Base-by-base conservation (phyloP, 2,888 invertebrate species). In the Tinea trinotella region DNA sequence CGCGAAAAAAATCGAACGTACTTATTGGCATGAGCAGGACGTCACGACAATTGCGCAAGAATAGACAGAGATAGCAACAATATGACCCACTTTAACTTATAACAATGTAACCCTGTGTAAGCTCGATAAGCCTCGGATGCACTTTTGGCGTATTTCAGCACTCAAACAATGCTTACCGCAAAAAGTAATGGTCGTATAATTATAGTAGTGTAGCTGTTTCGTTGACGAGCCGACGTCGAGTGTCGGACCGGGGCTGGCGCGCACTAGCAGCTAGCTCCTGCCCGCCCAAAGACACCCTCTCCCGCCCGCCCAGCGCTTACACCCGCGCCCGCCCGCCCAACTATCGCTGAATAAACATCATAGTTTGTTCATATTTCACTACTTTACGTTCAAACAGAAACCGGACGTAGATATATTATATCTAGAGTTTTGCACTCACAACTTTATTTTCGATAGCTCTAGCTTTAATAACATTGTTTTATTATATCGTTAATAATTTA, bases 211-310 rank as follows among this genome's bases (percentile, higher is more conserved):
- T 81, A 82, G 75, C 82, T 71, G 74, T 74, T 70, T 80, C 75
- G 79, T 76, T 72, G 83, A 84, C 81, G 84, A 85, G 84, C 85
- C 84, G 85, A 85, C 85, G 85, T 85, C 79, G 85, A 85, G 84
- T 85, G 84, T 84, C 81, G 82, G 81, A 76, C 79, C 82, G 61
- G 82, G 80, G 71, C 74, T 75, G 84, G 79, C 84, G 85, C 77
- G 84, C 83, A 84, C 84, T 84, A 82, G 59, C 63, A 73, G 68
- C 63, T 66, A 66, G 65, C 66, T 67, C 61, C 58, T 54, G 57
- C 57, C 58, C 57, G 60, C 58, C 57, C 58, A 56, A 54, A 52
- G 57, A 55, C 59, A 62, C 64, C 61, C 62, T 65, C 54, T 58
- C 57, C 55, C 60, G 58, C 60, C 57, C 59, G 59, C 60, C 67